phyloP scores from a whole-genome alignment of 2,888 invertebrate species.

The Melolontha melolontha region DNA sequence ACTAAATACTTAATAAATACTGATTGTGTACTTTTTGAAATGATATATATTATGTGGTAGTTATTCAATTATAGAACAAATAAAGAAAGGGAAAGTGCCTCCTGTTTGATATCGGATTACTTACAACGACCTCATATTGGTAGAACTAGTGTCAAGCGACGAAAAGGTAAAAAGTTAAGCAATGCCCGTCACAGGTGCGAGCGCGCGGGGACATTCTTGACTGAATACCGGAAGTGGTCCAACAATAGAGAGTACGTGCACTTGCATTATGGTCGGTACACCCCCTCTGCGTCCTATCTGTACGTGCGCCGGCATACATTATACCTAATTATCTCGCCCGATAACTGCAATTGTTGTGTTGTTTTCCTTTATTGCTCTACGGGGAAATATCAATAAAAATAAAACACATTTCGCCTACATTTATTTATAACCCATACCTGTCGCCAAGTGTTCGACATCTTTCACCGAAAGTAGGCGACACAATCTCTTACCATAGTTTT shows the following conservation, averaged over 20 bases:
- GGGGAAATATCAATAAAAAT: constrained; percentile 50
- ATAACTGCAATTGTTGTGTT: constrained; percentile 48
- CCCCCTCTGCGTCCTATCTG: constrained; percentile 52
- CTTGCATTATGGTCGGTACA: constrained; percentile 59
- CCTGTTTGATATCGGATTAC: constrained; percentile 8
- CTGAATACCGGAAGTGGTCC: constrained; percentile 62
- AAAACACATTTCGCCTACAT: constrained; percentile 36
- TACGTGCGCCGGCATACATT: constrained; percentile 61
- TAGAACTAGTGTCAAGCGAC: constrained; percentile 18
- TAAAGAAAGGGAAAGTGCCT: constrained; percentile 8
- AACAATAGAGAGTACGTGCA: constrained; percentile 63
- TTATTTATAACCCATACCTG: constrained; percentile 40
- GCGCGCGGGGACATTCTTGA: constrained; percentile 48
- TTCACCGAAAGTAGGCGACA: constrained; percentile 35
- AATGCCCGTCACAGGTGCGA: constrained; percentile 48
- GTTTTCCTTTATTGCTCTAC: constrained; percentile 49
- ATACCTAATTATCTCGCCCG: constrained; percentile 53
- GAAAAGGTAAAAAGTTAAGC: constrained; percentile 44
- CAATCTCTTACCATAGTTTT: constrained; percentile 23
- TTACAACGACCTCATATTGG: constrained; percentile 10
- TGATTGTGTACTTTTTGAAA: too few relatives aligned
- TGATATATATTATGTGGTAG: too few relatives aligned
- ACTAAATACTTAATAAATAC: too few relatives aligned
- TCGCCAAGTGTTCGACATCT: constrained; percentile 31
- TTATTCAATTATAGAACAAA: too few relatives aligned